Percentiles rank a stretch among this genome's conserved stretches.
These are phyloP conservation scores for Rhopalosiphum padi DNA, from an alignment of 1,140 invertebrate genomes.

Conservation along the genomic window DNA sequence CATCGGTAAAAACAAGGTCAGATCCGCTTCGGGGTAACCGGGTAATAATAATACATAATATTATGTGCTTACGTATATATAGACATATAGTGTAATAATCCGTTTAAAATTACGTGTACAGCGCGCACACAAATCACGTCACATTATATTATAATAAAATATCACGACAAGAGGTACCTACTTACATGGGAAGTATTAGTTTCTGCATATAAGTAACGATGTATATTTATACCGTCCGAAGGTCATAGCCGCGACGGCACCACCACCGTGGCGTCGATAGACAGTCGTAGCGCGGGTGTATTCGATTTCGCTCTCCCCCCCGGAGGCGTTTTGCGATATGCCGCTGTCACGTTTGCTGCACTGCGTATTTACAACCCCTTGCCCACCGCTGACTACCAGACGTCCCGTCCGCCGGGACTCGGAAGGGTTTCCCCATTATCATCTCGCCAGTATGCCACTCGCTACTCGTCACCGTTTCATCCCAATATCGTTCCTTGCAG, in stretches of 20 bases:
- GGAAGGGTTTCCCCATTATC: constrained; percentile 46
- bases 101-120: not conserved
- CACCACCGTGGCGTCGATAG: not conserved
- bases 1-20: not conserved
- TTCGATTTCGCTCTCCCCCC: not conserved
- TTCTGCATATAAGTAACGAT: not conserved
- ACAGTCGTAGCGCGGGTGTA: not conserved
- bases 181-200: not conserved
- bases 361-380: constrained; percentile 45
- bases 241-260: not conserved
- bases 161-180: not conserved
- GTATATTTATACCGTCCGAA: not conserved
- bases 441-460: not conserved
- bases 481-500: too few species aligned
- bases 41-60: not conserved
- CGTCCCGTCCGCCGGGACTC: not conserved
- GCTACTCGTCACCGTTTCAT: not conserved
- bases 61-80: not conserved
- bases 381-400: not conserved
- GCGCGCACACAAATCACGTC: not conserved
- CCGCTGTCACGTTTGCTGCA: constrained; percentile 45
- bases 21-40: not conserved
- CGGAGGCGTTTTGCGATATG: not conserved
- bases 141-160: constrained; percentile 4
- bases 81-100: not conserved